Evolutionary conservation across 2,888 invertebrate species (phyloP).

Genomic region (Scrobipalpa atriplicella): DNA sequence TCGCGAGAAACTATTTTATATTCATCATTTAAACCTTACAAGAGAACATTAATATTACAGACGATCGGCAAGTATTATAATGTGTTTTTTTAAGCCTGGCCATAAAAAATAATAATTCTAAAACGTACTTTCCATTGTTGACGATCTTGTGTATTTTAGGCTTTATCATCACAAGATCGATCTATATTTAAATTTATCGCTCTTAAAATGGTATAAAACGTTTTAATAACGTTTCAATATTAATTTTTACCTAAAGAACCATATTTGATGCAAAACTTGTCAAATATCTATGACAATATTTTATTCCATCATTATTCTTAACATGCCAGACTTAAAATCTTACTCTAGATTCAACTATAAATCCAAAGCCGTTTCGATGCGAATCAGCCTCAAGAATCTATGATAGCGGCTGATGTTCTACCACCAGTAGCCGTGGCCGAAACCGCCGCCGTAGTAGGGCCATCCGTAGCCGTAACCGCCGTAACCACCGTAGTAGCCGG

Average conservation of each 20-base stretch:
- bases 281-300: too few relatives aligned
- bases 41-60: slow-evolving; percentile 25
- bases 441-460: slow-evolving; percentile 44
- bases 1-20: slow-evolving; percentile 27
- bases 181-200: too few relatives aligned
- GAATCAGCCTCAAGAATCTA: slow-evolving; percentile 3
- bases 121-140: too few relatives aligned
- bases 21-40: slow-evolving; percentile 32
- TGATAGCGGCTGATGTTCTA: not conserved
- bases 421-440: slow-evolving; percentile 41
- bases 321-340: not conserved
- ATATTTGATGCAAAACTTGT: too few relatives aligned
- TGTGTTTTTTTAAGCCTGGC: not conserved
- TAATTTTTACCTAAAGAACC: too few relatives aligned
- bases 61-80: slow-evolving; percentile 27
- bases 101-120: not conserved
- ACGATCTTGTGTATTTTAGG: too few relatives aligned
- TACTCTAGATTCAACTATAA: not conserved
- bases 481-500: slow-evolving; percentile 41
- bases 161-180: too few relatives aligned
- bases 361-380: not conserved
- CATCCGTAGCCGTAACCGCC: slow-evolving; percentile 40
- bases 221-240: too few relatives aligned
- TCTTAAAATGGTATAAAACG: too few relatives aligned
- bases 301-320: not conserved